These are phyloP conservation scores for Chauna torquata DNA, from an alignment of 2,113 vertebrate species.

Conservation along the genomic window DNA sequence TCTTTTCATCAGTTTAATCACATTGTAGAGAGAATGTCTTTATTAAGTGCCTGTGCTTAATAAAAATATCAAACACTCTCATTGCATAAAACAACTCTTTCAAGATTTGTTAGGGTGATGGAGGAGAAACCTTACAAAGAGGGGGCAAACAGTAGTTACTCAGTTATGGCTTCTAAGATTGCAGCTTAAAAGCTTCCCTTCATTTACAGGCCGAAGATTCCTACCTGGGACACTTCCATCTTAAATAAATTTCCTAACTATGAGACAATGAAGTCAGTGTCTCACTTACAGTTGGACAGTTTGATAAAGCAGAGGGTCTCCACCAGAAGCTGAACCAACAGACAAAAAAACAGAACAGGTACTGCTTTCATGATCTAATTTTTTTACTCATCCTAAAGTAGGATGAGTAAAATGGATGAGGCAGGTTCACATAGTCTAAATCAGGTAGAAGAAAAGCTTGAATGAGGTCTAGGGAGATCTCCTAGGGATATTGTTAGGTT, in stretches of 20 bases:
- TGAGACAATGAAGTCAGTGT: conserved; percentile 25
- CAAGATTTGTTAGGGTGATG: background rate
- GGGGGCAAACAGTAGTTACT: conserved; percentile 6
- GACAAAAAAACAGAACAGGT: background rate
- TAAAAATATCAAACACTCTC: conserved; percentile 23
- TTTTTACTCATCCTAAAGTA: background rate
- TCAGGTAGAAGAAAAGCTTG: background rate
- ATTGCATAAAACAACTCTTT: background rate
- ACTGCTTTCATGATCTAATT: background rate
- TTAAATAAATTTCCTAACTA: background rate
- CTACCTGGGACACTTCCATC: background rate
- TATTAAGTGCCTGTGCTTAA: conserved; percentile 8
- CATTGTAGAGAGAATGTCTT: background rate
- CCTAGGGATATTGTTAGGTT: background rate
- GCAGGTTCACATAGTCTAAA: background rate
- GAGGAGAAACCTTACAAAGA: background rate
- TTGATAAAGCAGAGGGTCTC: background rate
- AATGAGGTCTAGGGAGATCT: background rate
- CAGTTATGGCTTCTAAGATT: background rate
- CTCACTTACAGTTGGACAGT: conserved; percentile 5
- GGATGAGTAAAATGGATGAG: background rate
- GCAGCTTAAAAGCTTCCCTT: background rate
- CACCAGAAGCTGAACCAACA: conserved; percentile 24
- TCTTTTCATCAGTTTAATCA: background rate
- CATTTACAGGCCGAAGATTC: background rate